Evolutionary conservation across 92 coral and sea anemone genomes (phyloP), one percentile per base, ranked within the genome.

Genomic region (Pocillopora meandrina): DNA sequence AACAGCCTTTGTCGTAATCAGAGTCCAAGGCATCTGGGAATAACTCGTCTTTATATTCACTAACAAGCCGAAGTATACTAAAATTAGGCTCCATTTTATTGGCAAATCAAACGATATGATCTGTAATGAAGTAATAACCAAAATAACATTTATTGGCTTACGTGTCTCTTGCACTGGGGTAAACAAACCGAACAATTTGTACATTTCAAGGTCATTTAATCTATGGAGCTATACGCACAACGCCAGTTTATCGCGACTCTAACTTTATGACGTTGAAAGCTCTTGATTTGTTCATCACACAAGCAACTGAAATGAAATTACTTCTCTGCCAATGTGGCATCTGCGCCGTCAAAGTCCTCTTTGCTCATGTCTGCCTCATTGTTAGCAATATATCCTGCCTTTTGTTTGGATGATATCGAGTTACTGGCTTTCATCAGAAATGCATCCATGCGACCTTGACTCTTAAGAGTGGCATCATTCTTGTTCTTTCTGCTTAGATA

Each of bases 1-100:
- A 21, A 79, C 84, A 79, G 84, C 59, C 84, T 79, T 18, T 65
- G 84, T 79, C 84, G 74, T 33, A 79, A 79, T 79, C 84, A 65
- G 75, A 47, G 73, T 64, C 84, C 84, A 79, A 79, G 31, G 84
- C 74, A 79, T 65, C 84, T 79, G 74, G 84, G 84, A 79, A 79
- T 79, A 73, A 79, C 84, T 42, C 49, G 49, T 42, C 49, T 42
- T 42, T 42, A 42, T 42, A 42, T 42, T 42, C 49, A 42, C 49
- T 79, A 79, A 65, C 74, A 79, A 79, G 74, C 84, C 84, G 62
- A 79, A 65, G 84, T 79, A 79, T 79, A 79, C 84, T 62, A 59
- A 79, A 79, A 79, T 79, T 79, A 79, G 84, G 61, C 84, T 57
- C 84, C 59, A 79, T 79, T 65, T 64, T 42, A 42, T 42, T 42